Percentiles rank a stretch among this genome's conserved stretches.
Conservation (phyloP, 2,888 invertebrate species). For the Leptarthrus brevirostris region DNA sequence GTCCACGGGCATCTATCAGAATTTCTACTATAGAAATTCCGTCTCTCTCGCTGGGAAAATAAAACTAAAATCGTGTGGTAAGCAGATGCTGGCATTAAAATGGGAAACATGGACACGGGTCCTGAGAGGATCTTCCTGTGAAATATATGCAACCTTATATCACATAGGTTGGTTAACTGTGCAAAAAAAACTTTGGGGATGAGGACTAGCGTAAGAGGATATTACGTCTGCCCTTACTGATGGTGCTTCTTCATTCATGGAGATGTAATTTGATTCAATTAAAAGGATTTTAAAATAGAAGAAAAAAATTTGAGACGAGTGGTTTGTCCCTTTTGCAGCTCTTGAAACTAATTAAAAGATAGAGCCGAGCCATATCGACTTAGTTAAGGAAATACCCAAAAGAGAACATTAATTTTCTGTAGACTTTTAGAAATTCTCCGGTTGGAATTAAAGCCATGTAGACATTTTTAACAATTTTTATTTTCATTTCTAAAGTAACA, state of each 20-base stretch:
- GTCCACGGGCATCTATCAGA: not conserved
- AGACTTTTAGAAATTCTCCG: too few species aligned
- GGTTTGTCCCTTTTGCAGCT: not conserved
- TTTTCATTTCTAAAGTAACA: too few species aligned
- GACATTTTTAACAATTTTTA: too few species aligned
- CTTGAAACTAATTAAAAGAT: not conserved
- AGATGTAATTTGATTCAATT: slow-evolving; percentile 29
- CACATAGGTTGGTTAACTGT: not conserved
- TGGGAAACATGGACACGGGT: not conserved
- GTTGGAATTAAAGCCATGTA: too few species aligned
- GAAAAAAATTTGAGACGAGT: not conserved
- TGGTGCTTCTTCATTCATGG: slow-evolving; percentile 7
- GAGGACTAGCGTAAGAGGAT: not conserved
- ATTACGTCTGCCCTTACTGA: not conserved
- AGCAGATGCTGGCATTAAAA: not conserved
- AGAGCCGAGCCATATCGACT: not conserved
- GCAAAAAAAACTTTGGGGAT: not conserved
- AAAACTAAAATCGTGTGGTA: not conserved
- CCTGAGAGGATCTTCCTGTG: not conserved
- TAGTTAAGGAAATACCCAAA: not conserved
- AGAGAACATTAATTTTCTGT: too few species aligned
- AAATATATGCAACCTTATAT: not conserved
- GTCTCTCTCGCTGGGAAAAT: not conserved
- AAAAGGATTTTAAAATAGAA: not conserved
- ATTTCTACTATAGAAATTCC: not conserved